Conservation (phyloP, 2,113 vertebrate genomes). For the Dicaeum eximium region DNA sequence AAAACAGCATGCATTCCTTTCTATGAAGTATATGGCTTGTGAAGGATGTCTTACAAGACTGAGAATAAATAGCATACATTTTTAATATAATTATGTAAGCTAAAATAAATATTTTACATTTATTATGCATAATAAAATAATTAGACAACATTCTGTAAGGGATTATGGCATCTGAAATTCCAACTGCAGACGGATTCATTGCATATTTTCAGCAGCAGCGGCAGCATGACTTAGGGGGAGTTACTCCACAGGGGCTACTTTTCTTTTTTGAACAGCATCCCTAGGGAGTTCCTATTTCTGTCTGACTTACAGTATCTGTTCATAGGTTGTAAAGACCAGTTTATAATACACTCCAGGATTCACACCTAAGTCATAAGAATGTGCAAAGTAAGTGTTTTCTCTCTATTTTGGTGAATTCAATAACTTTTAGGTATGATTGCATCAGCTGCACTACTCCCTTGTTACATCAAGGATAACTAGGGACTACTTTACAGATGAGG, state of each 20-base stretch:
- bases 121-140: constrained; percentile 59
- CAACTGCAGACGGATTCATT: constrained; percentile 19
- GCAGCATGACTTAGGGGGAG: constrained; percentile 19
- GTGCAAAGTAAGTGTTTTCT: constrained; percentile 14
- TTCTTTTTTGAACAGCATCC: constrained; percentile 58
- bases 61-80: constrained; percentile 48
- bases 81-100: constrained; percentile 45
- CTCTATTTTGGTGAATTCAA: background rate
- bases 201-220: background rate
- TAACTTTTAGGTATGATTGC: background rate
- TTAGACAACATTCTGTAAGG: constrained; percentile 18
- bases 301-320: constrained; percentile 48
- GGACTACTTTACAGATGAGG: background rate
- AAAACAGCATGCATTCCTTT: constrained; percentile 53
- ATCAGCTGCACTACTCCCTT: background rate
- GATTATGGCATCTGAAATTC: constrained; percentile 26
- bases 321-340: background rate
- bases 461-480: background rate
- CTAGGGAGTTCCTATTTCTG: constrained; percentile 58
- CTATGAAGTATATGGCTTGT: constrained; percentile 4
- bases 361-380: constrained; percentile 19
- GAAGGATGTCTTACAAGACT: constrained; percentile 47
- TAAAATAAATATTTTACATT: constrained; percentile 60
- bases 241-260: constrained; percentile 35
- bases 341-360: constrained; percentile 1